Conservation (phyloP, 1,140 invertebrate species). For the Doryteuthis pealeii region DNA sequence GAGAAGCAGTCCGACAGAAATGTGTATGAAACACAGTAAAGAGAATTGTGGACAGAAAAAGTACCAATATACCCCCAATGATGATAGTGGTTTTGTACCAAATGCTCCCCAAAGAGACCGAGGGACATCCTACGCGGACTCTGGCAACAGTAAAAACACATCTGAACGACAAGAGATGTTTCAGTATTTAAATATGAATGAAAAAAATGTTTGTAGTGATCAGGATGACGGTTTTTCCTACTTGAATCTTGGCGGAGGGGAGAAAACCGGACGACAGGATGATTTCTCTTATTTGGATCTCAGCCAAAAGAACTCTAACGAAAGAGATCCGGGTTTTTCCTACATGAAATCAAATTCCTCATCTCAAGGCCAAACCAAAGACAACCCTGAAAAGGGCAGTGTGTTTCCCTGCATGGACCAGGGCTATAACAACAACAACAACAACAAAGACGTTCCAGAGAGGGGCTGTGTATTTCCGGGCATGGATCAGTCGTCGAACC, state of each 20-base stretch:
- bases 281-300: not conserved
- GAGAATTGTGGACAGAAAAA: too few relatives aligned
- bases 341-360: not conserved
- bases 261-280: too few relatives aligned
- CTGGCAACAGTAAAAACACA: too few relatives aligned
- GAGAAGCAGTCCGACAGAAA: too few relatives aligned
- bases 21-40: too few relatives aligned
- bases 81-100: not conserved
- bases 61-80: not conserved
- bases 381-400: not conserved
- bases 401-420: constrained; percentile 1
- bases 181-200: too few relatives aligned
- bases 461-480: not conserved
- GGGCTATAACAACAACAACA: not conserved
- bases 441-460: not conserved
- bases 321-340: not conserved
- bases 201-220: too few relatives aligned
- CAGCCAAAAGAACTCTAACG: not conserved
- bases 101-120: too few relatives aligned
- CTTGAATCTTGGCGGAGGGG: too few relatives aligned
- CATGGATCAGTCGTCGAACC: not conserved
- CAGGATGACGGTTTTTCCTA: too few relatives aligned
- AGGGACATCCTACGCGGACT: too few relatives aligned
- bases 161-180: too few relatives aligned
- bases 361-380: not conserved